Percentiles rank a stretch among this genome's conserved stretches.
Conservation (phyloP, 2,888 invertebrate species). For the Heliconius charithonia region DNA sequence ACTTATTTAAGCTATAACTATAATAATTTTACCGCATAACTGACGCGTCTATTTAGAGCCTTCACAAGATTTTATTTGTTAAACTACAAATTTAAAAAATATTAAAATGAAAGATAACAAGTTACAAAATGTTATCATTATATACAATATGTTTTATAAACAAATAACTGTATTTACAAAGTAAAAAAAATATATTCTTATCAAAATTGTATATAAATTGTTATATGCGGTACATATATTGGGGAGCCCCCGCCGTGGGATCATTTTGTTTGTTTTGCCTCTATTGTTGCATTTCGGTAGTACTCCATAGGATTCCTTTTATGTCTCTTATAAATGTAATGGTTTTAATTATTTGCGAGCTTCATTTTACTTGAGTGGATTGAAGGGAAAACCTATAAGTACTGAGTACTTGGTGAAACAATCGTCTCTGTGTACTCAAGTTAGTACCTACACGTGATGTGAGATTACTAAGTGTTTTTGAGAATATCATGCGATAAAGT, state of each 20-base stretch:
- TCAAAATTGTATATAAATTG: neutral
- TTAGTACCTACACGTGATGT: neutral
- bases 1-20: too few relatives aligned
- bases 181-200: too few relatives aligned
- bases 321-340: conserved; percentile 39
- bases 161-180: too few relatives aligned
- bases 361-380: conserved; percentile 35
- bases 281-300: conserved; percentile 64
- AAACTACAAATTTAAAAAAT: too few relatives aligned
- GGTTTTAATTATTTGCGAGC: conserved; percentile 45
- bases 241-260: conserved; percentile 6
- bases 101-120: too few relatives aligned
- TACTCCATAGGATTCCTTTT: conserved; percentile 63
- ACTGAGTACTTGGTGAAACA: conserved; percentile 18
- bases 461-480: neutral
- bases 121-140: too few relatives aligned
- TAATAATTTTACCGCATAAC: too few relatives aligned
- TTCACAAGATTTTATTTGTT: too few relatives aligned
- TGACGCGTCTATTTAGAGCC: too few relatives aligned
- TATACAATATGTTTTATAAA: too few relatives aligned
- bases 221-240: conserved; percentile 4
- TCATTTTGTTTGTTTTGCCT: conserved; percentile 71
- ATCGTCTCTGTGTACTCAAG: neutral
- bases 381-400: conserved; percentile 37
- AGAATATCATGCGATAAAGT: neutral